These are phyloP conservation scores for Enteromius unitaeniatus DNA, from an alignment of 2,797 vertebrate species.

Conservation along the genomic window DNA sequence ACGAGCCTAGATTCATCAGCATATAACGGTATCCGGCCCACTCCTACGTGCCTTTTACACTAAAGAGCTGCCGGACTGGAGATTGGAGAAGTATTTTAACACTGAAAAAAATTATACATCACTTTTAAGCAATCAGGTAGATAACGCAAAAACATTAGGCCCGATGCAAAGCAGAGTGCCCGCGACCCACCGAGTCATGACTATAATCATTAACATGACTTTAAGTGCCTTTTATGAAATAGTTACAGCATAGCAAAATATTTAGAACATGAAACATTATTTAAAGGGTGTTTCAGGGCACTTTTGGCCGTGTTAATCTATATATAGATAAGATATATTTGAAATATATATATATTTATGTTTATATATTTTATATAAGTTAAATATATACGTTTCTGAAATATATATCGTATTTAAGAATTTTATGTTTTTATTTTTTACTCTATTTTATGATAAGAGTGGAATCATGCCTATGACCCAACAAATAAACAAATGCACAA, in stretches of 20 bases:
- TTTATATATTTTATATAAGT: too few species aligned
- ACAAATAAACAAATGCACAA: not conserved
- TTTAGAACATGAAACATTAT: not conserved
- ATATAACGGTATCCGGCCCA: not conserved
- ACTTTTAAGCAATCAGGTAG: not conserved
- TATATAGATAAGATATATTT: too few species aligned
- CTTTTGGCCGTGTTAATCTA: not conserved
- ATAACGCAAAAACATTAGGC: not conserved
- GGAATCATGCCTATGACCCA: not conserved
- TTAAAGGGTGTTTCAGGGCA: not conserved
- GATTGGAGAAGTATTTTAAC: conserved; percentile 27
- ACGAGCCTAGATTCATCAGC: conserved; percentile 14
- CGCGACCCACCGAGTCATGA: not conserved
- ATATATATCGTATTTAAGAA: not conserved
- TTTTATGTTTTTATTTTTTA: not conserved
- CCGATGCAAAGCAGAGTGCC: not conserved
- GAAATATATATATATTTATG: too few species aligned
- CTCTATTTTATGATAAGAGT: not conserved
- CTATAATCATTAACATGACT: not conserved
- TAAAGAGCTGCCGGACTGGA: not conserved
- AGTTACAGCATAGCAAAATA: not conserved
- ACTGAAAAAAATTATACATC: not conserved
- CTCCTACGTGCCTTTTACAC: conserved; percentile 16
- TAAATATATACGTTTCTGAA: too few species aligned
- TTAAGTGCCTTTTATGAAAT: not conserved